phyloP scores from a whole-genome alignment of 1,140 invertebrate genomes.

The Trypoxylus dichotomus region DNA sequence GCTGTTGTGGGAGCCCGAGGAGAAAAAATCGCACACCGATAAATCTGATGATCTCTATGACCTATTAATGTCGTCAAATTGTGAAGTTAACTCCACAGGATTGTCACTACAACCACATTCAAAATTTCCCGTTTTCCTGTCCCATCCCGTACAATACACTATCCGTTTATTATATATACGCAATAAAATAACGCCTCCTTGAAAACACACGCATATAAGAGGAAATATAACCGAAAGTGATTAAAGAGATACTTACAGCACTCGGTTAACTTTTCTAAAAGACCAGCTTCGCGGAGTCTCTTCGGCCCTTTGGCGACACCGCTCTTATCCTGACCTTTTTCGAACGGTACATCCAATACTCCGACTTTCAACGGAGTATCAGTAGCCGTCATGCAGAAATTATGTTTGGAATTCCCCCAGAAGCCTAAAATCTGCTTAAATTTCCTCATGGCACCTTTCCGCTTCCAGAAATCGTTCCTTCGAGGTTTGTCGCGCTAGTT shows the following conservation, averaged over 20 bases:
- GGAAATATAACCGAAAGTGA: no score
- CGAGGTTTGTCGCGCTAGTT: not conserved
- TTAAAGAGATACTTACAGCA: conserved; percentile 57
- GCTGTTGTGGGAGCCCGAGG: no score
- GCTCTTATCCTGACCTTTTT: conserved; percentile 68
- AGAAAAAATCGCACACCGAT: no score
- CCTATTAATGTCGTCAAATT: no score
- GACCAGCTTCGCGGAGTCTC: conserved; percentile 57
- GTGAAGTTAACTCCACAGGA: no score
- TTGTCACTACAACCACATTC: no score
- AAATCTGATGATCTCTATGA: no score
- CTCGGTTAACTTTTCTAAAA: conserved; percentile 54
- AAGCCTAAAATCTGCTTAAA: not conserved
- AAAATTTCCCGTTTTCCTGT: no score
- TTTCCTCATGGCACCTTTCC: not conserved
- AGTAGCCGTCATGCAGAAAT: not conserved
- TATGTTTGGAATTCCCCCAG: not conserved
- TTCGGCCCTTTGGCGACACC: conserved; percentile 64
- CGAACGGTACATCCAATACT: conserved; percentile 73
- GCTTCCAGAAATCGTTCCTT: not conserved
- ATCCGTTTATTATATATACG: not conserved
- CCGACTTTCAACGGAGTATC: conserved; percentile 56
- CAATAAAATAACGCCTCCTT: no score
- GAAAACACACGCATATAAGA: no score
- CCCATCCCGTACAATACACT: no score